Evolutionary conservation across 2,888 invertebrate genomes (phyloP), one percentile per base, ranked within the genome.

Genomic region (Ellobium chinense): DNA sequence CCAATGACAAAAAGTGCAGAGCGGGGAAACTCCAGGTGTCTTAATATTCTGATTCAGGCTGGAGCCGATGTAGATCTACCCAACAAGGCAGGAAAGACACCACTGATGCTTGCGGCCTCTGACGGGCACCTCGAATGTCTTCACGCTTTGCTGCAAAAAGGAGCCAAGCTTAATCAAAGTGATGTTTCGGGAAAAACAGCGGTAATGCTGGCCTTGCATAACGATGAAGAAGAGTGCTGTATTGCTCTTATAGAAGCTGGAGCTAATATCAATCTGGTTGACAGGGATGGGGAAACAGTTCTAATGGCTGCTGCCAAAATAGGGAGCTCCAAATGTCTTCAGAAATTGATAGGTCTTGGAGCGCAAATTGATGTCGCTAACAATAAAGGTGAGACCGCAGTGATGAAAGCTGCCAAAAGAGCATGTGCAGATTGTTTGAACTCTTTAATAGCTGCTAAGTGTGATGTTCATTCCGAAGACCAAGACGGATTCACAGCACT

Each of bases 281-380:
- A 94, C 89, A 93, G 92, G 84, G 94, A 94, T 81, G 94, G 94
- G 0, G 88, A 92, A 1, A 88, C 90, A 66, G 88, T 92, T 1
- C 85, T 93, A 31, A 89, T 97, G 93, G 94, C 98, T 81, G 97
- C 98, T 0, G 96, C 98, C n/a, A n/a, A n/a, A n/a, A n/a, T 0
- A 97, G 98, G 85, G 91, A 91, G 83, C 92, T 92, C 12, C 91
- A 93, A 82, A 81, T 89, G 68, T 74, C 86, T 12, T 89, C 90
- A 12, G 89, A n/a, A n/a, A n/a, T n/a, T n/a, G n/a, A n/a, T n/a
- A n/a, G n/a, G n/a, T n/a, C n/a, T n/a, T n/a, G n/a, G n/a, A n/a
- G n/a, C n/a, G n/a, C n/a, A n/a, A n/a, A n/a, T n/a, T n/a, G n/a
- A n/a, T n/a, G n/a, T n/a, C n/a, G n/a, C n/a, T 21, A 58, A 3